Evolutionary conservation across 2,888 invertebrate genomes (phyloP), one percentile per base, ranked within the genome.

Genomic region (Biston betularia): DNA sequence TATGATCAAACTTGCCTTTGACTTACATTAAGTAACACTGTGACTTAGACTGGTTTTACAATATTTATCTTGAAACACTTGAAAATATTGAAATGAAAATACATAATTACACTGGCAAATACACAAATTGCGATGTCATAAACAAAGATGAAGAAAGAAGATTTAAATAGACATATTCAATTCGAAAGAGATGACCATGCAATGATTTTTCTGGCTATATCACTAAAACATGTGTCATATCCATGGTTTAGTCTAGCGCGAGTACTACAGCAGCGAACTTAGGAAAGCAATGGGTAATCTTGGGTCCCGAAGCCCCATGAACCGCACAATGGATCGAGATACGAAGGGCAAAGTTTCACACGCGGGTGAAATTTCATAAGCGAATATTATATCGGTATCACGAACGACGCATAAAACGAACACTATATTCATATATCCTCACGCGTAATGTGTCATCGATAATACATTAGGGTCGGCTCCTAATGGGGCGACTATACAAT

Each of bases 381-480:
- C 35, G 55, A 56, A 65, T 69, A 71, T 61, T 67, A 59, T 71
- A 68, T 61, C 67, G 54, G 64, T 68, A 68, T 68, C 54, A 69
- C 55, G 63, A 69, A 68, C 52, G 50, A 33, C 46, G 52, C 63
- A 66, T 71, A 72, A 70, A 71, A 63, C 53, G 66, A 62, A 50
- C 57, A 68, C 59, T 69, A 66, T 75, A 75, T 75, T 76, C 73
- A 72, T 75, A 73, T 72, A 70, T 75, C 66, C 69, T 68, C 68
- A 64, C 65, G 67, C 71, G 74, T 76, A 76, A 78, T 73, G 69
- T 78, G 75, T 78, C 77, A 77, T 79, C 74, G 78, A 77, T 76
- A 79, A 77, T 75, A 73, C 77, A 77, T 79, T 77, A 79, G 75
- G 78, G 76, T 75, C 74, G 69, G 65, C 55, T 70, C 58, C 63